A percentile compares a stretch with the other conserved stretches of the same genome.
phyloP scores from a whole-genome alignment of 1,140 invertebrate species.

The Macrostomum lignano region DNA sequence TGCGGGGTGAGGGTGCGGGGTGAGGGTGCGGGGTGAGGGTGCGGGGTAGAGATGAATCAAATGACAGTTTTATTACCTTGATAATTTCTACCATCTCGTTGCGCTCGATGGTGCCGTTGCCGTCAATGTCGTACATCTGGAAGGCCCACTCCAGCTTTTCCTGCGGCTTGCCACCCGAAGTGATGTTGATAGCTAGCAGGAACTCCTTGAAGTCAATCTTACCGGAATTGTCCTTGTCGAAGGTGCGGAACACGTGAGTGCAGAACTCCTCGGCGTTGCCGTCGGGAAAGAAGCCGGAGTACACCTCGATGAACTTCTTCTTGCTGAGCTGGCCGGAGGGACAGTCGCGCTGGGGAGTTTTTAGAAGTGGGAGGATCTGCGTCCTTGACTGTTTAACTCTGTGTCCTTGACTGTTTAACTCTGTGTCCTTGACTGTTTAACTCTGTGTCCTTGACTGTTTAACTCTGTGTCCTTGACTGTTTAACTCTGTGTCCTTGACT shows the following conservation, averaged over 20 bases:
- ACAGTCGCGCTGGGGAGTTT: too few relatives aligned
- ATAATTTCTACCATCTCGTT: slow-evolving; percentile 42
- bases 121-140: slow-evolving; percentile 83
- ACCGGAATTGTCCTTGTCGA: slow-evolving; percentile 11
- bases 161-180: slow-evolving; percentile 76
- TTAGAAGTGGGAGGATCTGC: too few relatives aligned
- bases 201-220: slow-evolving; percentile 11
- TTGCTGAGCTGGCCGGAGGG: slow-evolving; percentile 3
- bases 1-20: too few relatives aligned
- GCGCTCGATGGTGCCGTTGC: slow-evolving; percentile 88
- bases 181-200: slow-evolving; percentile 74
- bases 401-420: too few relatives aligned
- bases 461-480: too few relatives aligned
- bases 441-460: too few relatives aligned
- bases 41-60: too few relatives aligned
- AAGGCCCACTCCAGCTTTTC: slow-evolving; percentile 98
- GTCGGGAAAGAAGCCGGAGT: slow-evolving; percentile 9
- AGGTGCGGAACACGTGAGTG: slow-evolving; percentile 11
- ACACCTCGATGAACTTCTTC: slow-evolving; percentile 6
- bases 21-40: too few relatives aligned
- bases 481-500: too few relatives aligned
- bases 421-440: too few relatives aligned
- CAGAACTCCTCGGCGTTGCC: slow-evolving; percentile 11
- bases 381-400: too few relatives aligned
- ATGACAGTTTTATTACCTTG: too few relatives aligned